Evolutionary conservation across 2,888 invertebrate genomes (phyloP).

Genomic region (Baronia brevicornis): DNA sequence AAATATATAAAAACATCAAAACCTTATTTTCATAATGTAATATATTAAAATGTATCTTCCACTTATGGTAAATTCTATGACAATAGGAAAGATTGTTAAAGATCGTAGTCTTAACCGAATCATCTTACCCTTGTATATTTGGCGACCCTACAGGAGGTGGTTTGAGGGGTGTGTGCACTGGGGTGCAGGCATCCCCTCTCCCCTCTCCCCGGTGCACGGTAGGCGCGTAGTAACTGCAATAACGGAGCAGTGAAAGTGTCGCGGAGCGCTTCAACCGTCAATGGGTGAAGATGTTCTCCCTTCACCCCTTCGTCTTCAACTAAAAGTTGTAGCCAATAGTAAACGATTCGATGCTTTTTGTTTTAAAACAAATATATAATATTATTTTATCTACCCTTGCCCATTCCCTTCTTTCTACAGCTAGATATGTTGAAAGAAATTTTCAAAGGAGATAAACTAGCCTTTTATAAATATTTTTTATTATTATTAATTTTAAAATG

Average conservation of each 20-base stretch:
- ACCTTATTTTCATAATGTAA: too few relatives aligned
- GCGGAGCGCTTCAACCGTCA: conserved; percentile 73
- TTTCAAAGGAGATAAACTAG: too few relatives aligned
- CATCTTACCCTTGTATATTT: conserved; percentile 55
- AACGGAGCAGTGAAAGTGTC: conserved; percentile 75
- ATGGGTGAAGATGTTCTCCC: conserved; percentile 73
- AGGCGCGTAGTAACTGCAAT: conserved; percentile 75
- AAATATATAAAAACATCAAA: too few relatives aligned
- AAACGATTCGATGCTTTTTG: conserved; percentile 55
- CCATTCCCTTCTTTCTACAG: too few relatives aligned
- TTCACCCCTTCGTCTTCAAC: conserved; percentile 67
- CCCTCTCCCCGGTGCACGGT: conserved; percentile 54
- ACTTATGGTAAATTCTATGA: too few relatives aligned
- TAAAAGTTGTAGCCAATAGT: conserved; percentile 67
- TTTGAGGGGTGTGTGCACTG: conserved; percentile 62
- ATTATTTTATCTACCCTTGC: too few relatives aligned
- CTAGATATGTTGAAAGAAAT: too few relatives aligned
- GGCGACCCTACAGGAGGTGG: conserved; percentile 48
- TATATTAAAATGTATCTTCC: too few relatives aligned
- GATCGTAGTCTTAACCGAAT: conserved; percentile 49
- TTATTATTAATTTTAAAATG: too few relatives aligned
- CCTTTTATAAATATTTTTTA: too few relatives aligned
- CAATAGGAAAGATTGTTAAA: conserved; percentile 23
- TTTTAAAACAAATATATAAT: too few relatives aligned
- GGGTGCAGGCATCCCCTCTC: conserved; percentile 44